phyloP scores from a whole-genome alignment of 30 jellyfish, hydroid and myxozoan genomes.

The Cassiopea xamachana region DNA sequence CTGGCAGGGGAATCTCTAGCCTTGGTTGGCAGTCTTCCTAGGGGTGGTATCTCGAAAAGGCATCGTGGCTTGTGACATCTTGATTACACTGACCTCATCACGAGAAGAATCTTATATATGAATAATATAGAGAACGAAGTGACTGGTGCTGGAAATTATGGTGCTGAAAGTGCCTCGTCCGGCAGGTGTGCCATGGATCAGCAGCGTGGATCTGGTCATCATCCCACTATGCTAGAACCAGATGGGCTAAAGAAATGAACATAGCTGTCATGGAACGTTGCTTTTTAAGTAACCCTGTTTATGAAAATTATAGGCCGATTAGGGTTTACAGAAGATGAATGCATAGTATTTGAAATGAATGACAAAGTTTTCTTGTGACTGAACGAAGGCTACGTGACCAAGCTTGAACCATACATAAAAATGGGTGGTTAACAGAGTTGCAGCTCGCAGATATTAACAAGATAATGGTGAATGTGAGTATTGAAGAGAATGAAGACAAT shows the following conservation, averaged over 20 bases:
- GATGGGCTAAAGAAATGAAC: slow-evolving; percentile 30
- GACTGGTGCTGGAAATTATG: slow-evolving; percentile 36
- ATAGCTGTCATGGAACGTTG: slow-evolving; percentile 17
- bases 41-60: no score
- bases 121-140: slow-evolving; percentile 14
- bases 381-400: slow-evolving; percentile 50
- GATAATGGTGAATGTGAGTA: slow-evolving; percentile 20
- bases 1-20: no score
- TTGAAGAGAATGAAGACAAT: slow-evolving; percentile 21
- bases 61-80: no score
- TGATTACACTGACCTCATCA: no score
- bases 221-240: slow-evolving; percentile 32
- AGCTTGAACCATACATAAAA: slow-evolving; percentile 20
- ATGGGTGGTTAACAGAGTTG: slow-evolving; percentile 56
- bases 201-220: slow-evolving; percentile 53
- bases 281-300: neutral
- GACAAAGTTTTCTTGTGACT: slow-evolving; percentile 15
- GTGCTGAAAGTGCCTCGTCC: slow-evolving; percentile 60
- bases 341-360: slow-evolving; percentile 46
- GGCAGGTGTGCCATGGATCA: slow-evolving; percentile 62
- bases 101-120: slow-evolving; percentile 16
- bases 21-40: no score
- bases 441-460: slow-evolving; percentile 20
- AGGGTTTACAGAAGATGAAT: slow-evolving; percentile 21
- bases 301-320: slow-evolving; percentile 16